These are phyloP conservation scores for Halcyon smyrnensis DNA, from an alignment of 2,797 vertebrate genomes.

Conservation along the genomic window DNA sequence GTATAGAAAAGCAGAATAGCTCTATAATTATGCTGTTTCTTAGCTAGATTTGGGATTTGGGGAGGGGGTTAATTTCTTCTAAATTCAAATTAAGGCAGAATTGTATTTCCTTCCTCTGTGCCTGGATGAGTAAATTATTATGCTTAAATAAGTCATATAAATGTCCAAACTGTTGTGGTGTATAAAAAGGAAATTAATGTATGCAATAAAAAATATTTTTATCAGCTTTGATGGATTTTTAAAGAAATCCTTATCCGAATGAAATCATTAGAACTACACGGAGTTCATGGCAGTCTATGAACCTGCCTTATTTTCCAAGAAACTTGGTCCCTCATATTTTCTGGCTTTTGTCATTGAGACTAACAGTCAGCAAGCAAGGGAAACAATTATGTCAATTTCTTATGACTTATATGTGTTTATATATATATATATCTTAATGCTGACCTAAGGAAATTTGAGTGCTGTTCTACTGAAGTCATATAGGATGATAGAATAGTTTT, in stretches of 20 bases:
- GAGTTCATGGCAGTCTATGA: not conserved
- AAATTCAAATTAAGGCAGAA: not conserved
- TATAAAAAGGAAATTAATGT: not conserved
- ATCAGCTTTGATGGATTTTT: not conserved
- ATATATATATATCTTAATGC: not conserved
- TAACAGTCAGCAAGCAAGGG: not conserved
- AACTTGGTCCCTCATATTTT: not conserved
- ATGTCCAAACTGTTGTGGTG: not conserved
- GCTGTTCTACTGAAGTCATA: not conserved
- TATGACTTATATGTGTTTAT: not conserved
- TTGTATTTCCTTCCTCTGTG: not conserved
- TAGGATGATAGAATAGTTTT: too few species aligned
- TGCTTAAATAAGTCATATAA: not conserved
- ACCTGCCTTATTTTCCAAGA: not conserved
- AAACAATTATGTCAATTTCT: not conserved
- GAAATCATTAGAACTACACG: not conserved
- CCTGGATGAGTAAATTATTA: not conserved
- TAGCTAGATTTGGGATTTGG: not conserved
- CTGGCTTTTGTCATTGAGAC: not conserved
- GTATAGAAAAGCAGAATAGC: not conserved
- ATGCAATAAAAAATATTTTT: not conserved
- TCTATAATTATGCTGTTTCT: not conserved
- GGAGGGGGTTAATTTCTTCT: not conserved
- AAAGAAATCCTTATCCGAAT: not conserved
- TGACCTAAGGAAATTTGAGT: not conserved